phyloP scores from a whole-genome alignment of 2,113 vertebrate genomes.

The Dicerorhinus sumatrensis region DNA sequence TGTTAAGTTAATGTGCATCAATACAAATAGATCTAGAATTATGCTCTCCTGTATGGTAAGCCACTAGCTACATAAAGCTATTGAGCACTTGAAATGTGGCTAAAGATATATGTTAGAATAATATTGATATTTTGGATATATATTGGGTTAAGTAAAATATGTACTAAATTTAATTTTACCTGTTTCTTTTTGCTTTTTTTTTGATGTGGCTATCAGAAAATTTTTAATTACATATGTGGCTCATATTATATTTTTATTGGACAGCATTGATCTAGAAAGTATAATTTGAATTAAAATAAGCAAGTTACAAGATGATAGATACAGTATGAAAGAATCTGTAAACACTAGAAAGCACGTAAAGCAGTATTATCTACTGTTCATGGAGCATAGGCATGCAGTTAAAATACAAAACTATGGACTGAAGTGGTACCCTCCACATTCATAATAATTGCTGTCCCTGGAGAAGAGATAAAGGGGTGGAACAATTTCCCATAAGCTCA shows the following conservation, averaged over 20 bases:
- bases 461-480: background rate
- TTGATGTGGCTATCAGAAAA: background rate
- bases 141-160: conserved; percentile 34
- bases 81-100: background rate
- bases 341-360: background rate
- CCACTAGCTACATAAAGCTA: background rate
- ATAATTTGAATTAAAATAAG: conserved; percentile 37
- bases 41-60: background rate
- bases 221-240: background rate
- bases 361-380: background rate
- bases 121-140: background rate
- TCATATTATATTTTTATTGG: background rate
- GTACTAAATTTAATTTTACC: conserved; percentile 13
- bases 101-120: background rate
- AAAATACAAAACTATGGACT: conserved; percentile 14
- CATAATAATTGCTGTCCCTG: background rate
- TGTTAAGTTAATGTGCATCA: background rate
- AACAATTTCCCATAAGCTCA: background rate
- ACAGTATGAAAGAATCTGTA: background rate
- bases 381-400: background rate
- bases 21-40: background rate
- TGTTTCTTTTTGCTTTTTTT: background rate
- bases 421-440: background rate
- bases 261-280: background rate
- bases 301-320: conserved; percentile 5